Base-by-base conservation (phyloP, 2,888 invertebrate species). In the Phragmatobia fuliginosa region DNA sequence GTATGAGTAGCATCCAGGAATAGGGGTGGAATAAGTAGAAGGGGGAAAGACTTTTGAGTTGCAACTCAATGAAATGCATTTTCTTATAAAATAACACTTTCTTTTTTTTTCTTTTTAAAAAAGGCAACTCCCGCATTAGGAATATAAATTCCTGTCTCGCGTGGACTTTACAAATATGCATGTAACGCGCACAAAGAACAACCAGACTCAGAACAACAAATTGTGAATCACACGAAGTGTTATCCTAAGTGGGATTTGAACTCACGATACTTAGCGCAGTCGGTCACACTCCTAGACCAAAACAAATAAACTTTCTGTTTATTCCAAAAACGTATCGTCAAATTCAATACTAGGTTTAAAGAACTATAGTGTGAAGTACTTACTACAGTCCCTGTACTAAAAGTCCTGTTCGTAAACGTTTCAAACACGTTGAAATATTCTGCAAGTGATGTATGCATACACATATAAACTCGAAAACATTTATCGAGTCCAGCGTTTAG, bases 401-500 rank as follows among this genome's bases (percentile, higher is more conserved):
- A 79, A 80, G 80, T 81, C 83, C 84, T 83, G 83, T 77, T 80
- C 83, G 79, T 89, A 86, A 87, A 89, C 70, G 77, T 82, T 85
- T 82, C 78, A 82, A 75, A 84, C 82, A 77, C 80, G 82, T 79
- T 77, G 77, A 81, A 81, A 79, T 85, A 81, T 73, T 79, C 79
- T 70, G 79, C 85, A 77, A 82, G 81, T 81, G 81, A 80, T 84
- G 83, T 73, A 74, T 91, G 90, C 91, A 91, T 91, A 91, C 85
- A 91, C 85, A 82, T 88, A 88, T 85, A 89, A 91, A 91, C 91
- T 90, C 85, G 82, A 87, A 88, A 89, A 88, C 89, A 90, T 91
- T 90, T 88, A 88, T 87, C 83, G 81, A 74, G 85, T 82, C 84
- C 83, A 83, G 83, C 74, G 74, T 74, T 82, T 77, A 77, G 88